Percentiles rank a stretch among this genome's conserved stretches.
Conservation (phyloP, 2,888 invertebrate species). For the Timandra comae region DNA sequence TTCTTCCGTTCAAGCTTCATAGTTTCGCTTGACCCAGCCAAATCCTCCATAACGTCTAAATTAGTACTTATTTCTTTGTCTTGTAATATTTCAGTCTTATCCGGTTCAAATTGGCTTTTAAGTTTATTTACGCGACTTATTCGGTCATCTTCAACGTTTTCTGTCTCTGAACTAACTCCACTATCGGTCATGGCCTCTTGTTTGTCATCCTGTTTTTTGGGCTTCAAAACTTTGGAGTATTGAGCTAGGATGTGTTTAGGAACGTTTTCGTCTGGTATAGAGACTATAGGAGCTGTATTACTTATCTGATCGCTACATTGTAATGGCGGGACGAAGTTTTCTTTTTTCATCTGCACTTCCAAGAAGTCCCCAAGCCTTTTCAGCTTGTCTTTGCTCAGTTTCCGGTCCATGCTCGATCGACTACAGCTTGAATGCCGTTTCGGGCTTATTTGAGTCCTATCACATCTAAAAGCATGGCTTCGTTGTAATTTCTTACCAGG, state of each 20-base stretch:
- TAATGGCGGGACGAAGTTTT: conserved; percentile 43
- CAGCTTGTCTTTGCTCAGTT: conserved; percentile 55
- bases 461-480: conserved; percentile 77
- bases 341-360: conserved; percentile 65
- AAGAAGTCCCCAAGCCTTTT: conserved; percentile 57
- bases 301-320: conserved; percentile 15
- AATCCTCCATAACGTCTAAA: conserved; percentile 45
- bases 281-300: conserved; percentile 28
- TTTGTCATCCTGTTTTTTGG: conserved; percentile 46
- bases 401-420: conserved; percentile 57
- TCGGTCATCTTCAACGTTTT: conserved; percentile 64
- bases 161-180: conserved; percentile 70
- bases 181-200: conserved; percentile 67
- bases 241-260: conserved; percentile 67
- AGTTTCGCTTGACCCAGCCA: conserved; percentile 60
- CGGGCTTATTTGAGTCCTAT: conserved; percentile 58
- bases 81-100: conserved; percentile 25
- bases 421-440: conserved; percentile 60
- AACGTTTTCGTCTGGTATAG: conserved; percentile 57
- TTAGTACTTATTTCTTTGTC: conserved; percentile 34
- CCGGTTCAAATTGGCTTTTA: conserved; percentile 37
- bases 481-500: conserved; percentile 75
- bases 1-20: conserved; percentile 62
- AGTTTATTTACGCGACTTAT: conserved; percentile 41
- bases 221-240: conserved; percentile 64